Conservation (phyloP, 2,888 invertebrate genomes). For the Drosophila prolongata region DNA sequence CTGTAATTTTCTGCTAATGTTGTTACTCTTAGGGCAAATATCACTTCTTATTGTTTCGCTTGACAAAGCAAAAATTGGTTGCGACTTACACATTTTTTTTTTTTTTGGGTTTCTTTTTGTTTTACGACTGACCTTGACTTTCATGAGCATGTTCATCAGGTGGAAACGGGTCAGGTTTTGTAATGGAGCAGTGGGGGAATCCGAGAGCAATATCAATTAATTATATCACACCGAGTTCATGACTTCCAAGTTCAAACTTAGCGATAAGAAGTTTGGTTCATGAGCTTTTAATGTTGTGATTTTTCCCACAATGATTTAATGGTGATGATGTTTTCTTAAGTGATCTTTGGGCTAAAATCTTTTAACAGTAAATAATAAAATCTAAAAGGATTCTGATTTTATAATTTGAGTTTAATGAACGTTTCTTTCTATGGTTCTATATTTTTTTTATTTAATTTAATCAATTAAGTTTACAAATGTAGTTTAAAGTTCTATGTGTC, state of each 20-base stretch:
- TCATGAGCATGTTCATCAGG: conserved; percentile 44
- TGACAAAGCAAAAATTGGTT: conserved; percentile 53
- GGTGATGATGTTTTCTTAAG: background rate
- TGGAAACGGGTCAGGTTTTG: conserved; percentile 40
- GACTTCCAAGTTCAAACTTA: conserved; percentile 8
- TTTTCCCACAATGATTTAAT: background rate
- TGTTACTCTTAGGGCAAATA: conserved; percentile 31
- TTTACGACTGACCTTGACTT: conserved; percentile 62
- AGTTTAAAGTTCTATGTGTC: no score
- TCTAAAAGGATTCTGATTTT: no score
- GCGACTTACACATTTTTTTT: conserved; percentile 25
- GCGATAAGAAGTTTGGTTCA: conserved; percentile 5
- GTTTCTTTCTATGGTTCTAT: no score
- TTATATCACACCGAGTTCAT: conserved; percentile 9
- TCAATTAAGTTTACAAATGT: no score
- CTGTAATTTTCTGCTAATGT: conserved; percentile 46
- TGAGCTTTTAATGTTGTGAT: background rate
- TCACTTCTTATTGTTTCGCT: conserved; percentile 61
- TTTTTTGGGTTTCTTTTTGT: conserved; percentile 23
- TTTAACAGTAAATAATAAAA: background rate
- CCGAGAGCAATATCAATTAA: conserved; percentile 26
- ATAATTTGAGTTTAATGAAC: no score
- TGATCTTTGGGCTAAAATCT: background rate
- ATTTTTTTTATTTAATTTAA: no score
- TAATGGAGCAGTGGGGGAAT: conserved; percentile 23